These are phyloP conservation scores for Sipha maydis DNA, from an alignment of 2,888 invertebrate species.

Conservation along the genomic window DNA sequence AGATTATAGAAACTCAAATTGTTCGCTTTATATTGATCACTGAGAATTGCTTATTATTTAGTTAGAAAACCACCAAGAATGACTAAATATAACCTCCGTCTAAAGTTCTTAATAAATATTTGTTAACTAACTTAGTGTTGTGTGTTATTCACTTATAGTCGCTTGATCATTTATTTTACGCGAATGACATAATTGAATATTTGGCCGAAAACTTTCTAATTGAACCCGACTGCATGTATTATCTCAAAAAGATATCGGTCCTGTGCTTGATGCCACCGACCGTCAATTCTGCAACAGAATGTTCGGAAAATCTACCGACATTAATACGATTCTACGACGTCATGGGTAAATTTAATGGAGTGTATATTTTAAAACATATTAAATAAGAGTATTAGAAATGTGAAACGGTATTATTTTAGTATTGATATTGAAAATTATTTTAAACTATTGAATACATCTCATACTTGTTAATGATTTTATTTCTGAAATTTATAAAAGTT, in stretches of 20 bases:
- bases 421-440: no score
- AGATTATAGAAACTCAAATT: no score
- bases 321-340: slow-evolving; percentile 40
- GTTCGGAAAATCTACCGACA: neutral
- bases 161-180: slow-evolving; percentile 35
- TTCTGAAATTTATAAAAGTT: no score
- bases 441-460: no score
- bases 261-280: slow-evolving; percentile 39
- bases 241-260: slow-evolving; percentile 23
- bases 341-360: neutral
- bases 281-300: neutral
- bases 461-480: no score
- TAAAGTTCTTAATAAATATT: neutral
- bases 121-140: no score
- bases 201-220: slow-evolving; percentile 6
- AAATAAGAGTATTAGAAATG: no score
- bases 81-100: neutral
- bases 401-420: no score
- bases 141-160: neutral
- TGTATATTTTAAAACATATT: no score
- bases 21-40: no score
- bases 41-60: neutral
- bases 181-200: slow-evolving; percentile 42
- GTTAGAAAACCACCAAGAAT: neutral
- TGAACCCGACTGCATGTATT: slow-evolving; percentile 19